Evolutionary conservation across 2,113 vertebrate genomes (phyloP).

Genomic region (Lipophrys pholis): DNA sequence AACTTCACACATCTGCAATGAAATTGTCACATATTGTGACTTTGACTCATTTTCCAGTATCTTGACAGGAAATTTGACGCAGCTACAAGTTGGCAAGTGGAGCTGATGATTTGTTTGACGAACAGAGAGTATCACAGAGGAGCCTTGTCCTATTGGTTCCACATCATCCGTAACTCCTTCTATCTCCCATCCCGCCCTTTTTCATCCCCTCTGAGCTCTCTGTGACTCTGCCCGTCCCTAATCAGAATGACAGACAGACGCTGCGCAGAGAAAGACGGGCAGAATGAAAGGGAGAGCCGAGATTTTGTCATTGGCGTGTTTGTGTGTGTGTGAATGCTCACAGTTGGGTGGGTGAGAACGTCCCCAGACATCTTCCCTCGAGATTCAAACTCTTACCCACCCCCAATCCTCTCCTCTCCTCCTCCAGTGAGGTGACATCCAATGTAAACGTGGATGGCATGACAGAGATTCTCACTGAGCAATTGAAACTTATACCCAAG

Average conservation of each 20-base stretch:
- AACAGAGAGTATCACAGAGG: constrained; percentile 60
- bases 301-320: constrained; percentile 65
- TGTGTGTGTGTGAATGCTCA: constrained; percentile 64
- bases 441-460: not conserved
- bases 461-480: constrained; percentile 8
- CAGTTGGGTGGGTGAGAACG: constrained; percentile 55
- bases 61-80: constrained; percentile 11
- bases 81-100: constrained; percentile 27
- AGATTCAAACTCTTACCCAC: constrained; percentile 36
- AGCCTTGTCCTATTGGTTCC: constrained; percentile 73
- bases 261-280: constrained; percentile 73
- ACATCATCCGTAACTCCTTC: constrained; percentile 64
- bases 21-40: constrained; percentile 9
- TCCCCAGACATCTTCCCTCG: constrained; percentile 47
- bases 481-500: constrained; percentile 12
- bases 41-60: constrained; percentile 19
- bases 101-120: constrained; percentile 52
- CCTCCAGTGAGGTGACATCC: constrained; percentile 32
- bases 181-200: constrained; percentile 70
- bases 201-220: constrained; percentile 67
- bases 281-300: constrained; percentile 70
- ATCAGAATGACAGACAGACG: constrained; percentile 82
- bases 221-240: constrained; percentile 73
- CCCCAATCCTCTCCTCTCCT: constrained; percentile 30
- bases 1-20: not conserved